Percentiles rank a stretch among this genome's conserved stretches.
These are phyloP conservation scores for Gadopsis bispinosus DNA, from an alignment of 2,797 vertebrate genomes.

Conservation along the genomic window DNA sequence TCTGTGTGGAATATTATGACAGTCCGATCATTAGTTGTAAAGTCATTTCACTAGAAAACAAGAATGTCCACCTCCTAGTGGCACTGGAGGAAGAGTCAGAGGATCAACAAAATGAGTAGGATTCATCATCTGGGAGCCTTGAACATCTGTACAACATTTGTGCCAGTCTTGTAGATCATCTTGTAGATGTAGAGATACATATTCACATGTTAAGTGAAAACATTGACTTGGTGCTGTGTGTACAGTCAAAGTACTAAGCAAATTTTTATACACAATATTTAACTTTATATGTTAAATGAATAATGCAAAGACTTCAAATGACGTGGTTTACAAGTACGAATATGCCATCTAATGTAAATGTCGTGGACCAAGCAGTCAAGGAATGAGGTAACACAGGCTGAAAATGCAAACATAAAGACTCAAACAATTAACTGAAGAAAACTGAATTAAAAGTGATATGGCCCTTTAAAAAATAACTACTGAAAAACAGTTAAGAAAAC, in stretches of 20 bases:
- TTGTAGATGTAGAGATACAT: background rate
- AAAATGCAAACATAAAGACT: too few species aligned
- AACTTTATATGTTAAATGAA: background rate
- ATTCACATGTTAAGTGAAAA: background rate
- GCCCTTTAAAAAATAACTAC: too few species aligned
- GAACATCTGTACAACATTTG: background rate
- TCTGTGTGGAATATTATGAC: too few species aligned
- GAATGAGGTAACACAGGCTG: too few species aligned
- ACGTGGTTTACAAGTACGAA: background rate
- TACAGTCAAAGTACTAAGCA: background rate
- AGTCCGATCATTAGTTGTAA: background rate
- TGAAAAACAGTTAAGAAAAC: too few species aligned
- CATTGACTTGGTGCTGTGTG: background rate
- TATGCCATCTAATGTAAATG: too few species aligned
- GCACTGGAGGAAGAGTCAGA: background rate
- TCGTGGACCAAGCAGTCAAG: too few species aligned
- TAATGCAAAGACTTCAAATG: conserved; percentile 8
- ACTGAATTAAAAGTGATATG: too few species aligned
- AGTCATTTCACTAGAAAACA: conserved; percentile 1
- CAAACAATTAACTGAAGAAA: too few species aligned
- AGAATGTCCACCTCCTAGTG: background rate
- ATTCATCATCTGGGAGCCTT: background rate
- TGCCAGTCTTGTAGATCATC: background rate
- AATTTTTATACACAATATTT: background rate
- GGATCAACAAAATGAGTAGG: background rate